These are phyloP conservation scores for Nymphicus hollandicus DNA, from an alignment of 2,113 vertebrate species.

Conservation along the genomic window DNA sequence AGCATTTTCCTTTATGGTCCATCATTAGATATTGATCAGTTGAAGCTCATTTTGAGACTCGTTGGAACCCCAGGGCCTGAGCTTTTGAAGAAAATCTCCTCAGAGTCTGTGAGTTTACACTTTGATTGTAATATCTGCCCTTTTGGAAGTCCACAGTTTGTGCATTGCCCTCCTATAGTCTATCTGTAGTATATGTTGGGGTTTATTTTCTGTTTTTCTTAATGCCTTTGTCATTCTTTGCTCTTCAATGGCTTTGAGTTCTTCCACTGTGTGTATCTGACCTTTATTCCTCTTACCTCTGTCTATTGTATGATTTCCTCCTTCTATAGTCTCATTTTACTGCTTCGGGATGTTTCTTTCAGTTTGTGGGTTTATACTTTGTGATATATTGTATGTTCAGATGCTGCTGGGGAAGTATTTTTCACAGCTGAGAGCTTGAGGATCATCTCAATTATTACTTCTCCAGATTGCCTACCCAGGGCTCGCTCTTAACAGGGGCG, in stretches of 20 bases:
- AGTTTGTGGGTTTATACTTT: not conserved
- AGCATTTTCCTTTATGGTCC: slow-evolving; percentile 97
- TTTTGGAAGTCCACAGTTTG: slow-evolving; percentile 45
- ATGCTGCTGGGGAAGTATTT: not conserved
- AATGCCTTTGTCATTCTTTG: not conserved
- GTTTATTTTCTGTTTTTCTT: slow-evolving; percentile 4
- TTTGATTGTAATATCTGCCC: slow-evolving; percentile 77
- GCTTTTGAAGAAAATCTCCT: slow-evolving; percentile 98
- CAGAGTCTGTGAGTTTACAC: slow-evolving; percentile 93
- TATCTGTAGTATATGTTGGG: slow-evolving; percentile 24
- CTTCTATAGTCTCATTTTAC: not conserved
- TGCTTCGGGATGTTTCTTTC: slow-evolving; percentile 22
- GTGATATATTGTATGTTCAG: not conserved
- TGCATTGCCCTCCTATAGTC: slow-evolving; percentile 49
- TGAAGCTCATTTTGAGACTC: slow-evolving; percentile 97
- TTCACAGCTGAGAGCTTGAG: not conserved
- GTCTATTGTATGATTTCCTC: not conserved
- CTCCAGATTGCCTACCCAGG: not conserved
- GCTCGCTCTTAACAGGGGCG: not conserved
- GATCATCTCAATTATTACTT: not conserved
- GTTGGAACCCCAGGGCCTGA: slow-evolving; percentile 94
- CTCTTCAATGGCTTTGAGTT: slow-evolving; percentile 32
- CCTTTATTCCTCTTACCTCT: slow-evolving; percentile 14
- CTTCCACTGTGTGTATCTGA: not conserved
- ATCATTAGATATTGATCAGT: slow-evolving; percentile 98